Conservation (phyloP, 2,888 invertebrate species). For the Apotomis turbidana region DNA sequence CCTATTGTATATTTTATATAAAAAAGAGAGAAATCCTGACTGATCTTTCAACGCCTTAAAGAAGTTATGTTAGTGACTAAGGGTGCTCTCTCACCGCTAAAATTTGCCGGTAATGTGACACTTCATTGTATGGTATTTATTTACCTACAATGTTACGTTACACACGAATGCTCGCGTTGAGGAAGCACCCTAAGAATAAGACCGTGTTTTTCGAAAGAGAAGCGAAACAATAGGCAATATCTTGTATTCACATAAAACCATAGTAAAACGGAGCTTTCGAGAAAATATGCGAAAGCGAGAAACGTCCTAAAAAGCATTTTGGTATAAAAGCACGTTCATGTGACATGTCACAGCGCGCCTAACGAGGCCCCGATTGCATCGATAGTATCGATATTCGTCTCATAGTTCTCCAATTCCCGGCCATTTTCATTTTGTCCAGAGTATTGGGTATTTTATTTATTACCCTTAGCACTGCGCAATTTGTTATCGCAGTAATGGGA, state of each 20-base stretch:
- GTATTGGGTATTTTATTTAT: conserved; percentile 39
- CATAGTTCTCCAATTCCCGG: conserved; percentile 29
- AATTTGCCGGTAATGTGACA: no score
- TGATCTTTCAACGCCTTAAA: no score
- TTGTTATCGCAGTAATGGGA: conserved; percentile 59
- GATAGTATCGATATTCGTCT: conserved; percentile 20
- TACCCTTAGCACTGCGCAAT: conserved; percentile 34
- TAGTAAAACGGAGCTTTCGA: background rate
- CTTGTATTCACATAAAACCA: no score
- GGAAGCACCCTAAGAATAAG: no score
- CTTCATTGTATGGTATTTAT: no score
- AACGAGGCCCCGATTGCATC: conserved; percentile 22
- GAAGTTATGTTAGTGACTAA: no score
- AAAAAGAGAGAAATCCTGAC: no score
- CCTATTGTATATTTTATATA: background rate
- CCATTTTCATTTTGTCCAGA: conserved; percentile 33
- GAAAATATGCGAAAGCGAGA: background rate
- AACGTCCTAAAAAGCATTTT: conserved; percentile 6
- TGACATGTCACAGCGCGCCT: conserved; percentile 25
- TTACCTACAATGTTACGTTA: no score
- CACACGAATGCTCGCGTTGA: no score
- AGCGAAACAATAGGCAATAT: no score
- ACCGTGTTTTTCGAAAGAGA: no score
- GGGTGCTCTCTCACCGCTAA: no score
- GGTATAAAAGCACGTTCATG: conserved; percentile 27